Base-by-base conservation (phyloP, 2,113 vertebrate genomes). In the pig (Sus scrofa) region DNA sequence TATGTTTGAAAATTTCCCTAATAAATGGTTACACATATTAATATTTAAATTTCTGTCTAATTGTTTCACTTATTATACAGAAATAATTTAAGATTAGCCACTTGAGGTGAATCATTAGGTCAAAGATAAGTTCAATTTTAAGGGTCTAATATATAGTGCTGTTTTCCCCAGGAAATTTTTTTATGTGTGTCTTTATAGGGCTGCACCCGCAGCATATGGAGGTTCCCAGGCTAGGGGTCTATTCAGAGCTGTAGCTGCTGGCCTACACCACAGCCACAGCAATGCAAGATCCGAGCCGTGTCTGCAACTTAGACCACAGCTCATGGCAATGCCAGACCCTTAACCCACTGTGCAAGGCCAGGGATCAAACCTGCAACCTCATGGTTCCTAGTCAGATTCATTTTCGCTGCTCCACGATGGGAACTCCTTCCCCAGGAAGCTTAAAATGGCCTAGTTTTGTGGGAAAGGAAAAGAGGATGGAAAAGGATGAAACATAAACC, bases 51-150 rank as follows among this genome's bases (percentile, higher is more conserved):
- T 63, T 4, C 8, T 94, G 63, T 74, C 39, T 14, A 89, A 22
- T 27, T 79, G 44, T 84, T 93, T 87, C 12, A 78, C 15, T 73
- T 91, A 30, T 81, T 39, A 78, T 86, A 73, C 1, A 89, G 32
- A n/a, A 85, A 39, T 68, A 34, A 94, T n/a, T 74, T 70, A 91
- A 62, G 52, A 93, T 94, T 75, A 62, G 30, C 67, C 93, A 83
- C 62, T 77, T 89, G 22, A 97, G 73, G 39, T 63, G 30, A 92
- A 63, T 74, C 58, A 78, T 1, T 94, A 27, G 37, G 30, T 89
- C 27, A 87, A 96, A 79, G 12, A 12, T 67, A 77, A 77, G 4
- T 22, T 60, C 68, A 52, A 86, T 91, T 91, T 88, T 68, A 54
- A 96, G n/a, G 70, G 56, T 62, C 26, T 67, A 11, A 91, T 58